Evolutionary conservation across 2,888 invertebrate genomes (phyloP), one percentile per base, ranked within the genome.

Genomic region (Latheticus oryzae): DNA sequence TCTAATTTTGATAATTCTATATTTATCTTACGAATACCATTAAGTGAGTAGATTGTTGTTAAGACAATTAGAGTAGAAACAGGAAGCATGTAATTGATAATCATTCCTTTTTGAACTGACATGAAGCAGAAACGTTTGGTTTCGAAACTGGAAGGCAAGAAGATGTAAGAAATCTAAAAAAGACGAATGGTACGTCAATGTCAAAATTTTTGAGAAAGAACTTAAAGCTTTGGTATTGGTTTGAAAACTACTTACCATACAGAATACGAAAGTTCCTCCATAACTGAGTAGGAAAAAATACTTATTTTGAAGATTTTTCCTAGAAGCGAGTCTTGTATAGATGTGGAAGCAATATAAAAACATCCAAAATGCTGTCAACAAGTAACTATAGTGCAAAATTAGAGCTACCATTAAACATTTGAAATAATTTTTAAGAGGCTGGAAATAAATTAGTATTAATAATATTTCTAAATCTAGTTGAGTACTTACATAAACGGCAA

Each of bases 61-160:
- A 86, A 82, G 35, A 88, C 76, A 40, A 90, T 88, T 17, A 89
- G 77, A 12, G 85, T 77, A 72, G 87, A 87, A 1, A 87, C 85
- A 5, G 90, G 90, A 9, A 87, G 82, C 84, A 90, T 88, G 73
- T 88, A 90, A 30, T 89, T 88, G 72, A 89, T 80, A 7, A 89
- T 84, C 88, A 90, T 89, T 2, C 89, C 89, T 69, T 87, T 85
- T 74, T 88, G 87, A 32, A 89, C 86, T 0, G 89, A 89, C 83
- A 90, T 86, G 85, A 89, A 90, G 73, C 90, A 90, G 72, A 88
- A 90, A 67, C 85, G 84, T 64, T 85, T 85, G 19, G 85, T 86
- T 78, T 90, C 89, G 71, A 89, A 89, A 61, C 88, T 88, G 64
- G 85, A 83, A 68, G 87, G 86, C 17, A 87, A 84, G n/a, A 86